phyloP scores from a whole-genome alignment of 2,113 vertebrate species.

The Jacana jacana region DNA sequence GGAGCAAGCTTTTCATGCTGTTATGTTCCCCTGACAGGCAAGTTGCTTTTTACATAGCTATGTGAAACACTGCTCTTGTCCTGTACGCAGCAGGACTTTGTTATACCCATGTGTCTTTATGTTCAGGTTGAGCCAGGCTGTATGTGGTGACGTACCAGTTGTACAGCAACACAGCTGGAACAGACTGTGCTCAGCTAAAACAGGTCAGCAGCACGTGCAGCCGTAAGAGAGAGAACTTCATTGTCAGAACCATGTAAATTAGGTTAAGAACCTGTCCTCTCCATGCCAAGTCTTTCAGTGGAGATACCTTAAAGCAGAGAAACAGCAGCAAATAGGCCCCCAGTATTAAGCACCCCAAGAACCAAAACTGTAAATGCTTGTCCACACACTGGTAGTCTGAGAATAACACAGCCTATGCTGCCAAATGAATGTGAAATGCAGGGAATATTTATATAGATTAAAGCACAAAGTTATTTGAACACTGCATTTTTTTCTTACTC shows the following conservation, averaged over 20 bases:
- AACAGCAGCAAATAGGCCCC: no score
- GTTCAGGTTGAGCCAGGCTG: neutral
- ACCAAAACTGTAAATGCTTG: neutral
- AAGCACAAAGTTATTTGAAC: neutral
- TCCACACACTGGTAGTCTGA: neutral
- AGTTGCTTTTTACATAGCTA: neutral
- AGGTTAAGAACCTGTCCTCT: neutral
- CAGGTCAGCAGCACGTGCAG: neutral
- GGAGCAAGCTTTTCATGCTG: neutral
- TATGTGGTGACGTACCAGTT: accelerated
- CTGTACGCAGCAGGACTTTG: accelerated
- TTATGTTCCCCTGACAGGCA: neutral
- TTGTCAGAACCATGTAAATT: neutral
- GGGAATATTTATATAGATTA: neutral
- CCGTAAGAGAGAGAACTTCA: neutral
- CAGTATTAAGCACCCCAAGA: neutral
- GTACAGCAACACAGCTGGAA: neutral
- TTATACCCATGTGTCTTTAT: neutral
- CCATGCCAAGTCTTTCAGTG: neutral
- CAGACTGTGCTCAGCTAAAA: neutral
- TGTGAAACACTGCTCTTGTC: accelerated
- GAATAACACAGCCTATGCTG: neutral
- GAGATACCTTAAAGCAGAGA: neutral
- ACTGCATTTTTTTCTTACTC: neutral
- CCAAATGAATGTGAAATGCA: neutral